Evolutionary conservation across 2,888 invertebrate species (phyloP), one percentile per base, ranked within the genome.

Genomic region (Standfussiana lucernea): DNA sequence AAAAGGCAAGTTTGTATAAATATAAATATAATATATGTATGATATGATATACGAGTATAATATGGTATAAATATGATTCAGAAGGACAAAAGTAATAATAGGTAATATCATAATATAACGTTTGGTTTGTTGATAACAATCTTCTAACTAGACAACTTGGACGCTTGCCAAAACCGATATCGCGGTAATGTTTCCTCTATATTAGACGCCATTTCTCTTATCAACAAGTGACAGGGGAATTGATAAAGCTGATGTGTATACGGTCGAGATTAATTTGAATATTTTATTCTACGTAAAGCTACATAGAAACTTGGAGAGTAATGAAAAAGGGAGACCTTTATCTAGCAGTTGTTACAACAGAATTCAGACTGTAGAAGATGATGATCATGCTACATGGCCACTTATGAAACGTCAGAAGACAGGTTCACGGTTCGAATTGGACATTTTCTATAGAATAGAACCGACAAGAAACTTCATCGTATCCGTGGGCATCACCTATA

Each of bases 161-260:
- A 1, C 15, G 15, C 7, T 37, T 53, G 37, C 53, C 80, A 80
- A 64, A 8, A 53, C n/a, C 15, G 28, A 35, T 32, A 15, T n/a
- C 32, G 45, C 35, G 32, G 32, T 66, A 7, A 79, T 35, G 21
- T 37, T 62, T 45, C n/a, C 21, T 21, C 56, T 32, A 28, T 72
- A 50, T 32, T 24, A 21, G 15, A 42, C 42, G 13, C 40, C 24
- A 24, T 37, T 70, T 5, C 2, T 18, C 15, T 45, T 53, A 45
- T 45, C 42, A 80, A 71, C 42, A 45, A 80, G 37, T 37, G 50
- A 53, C 15, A 7, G 35, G 37, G 1, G 24, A 56, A 56, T 15
- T 45, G 24, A 47, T 10, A 6, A 13, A 59, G 66, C n/a, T 53
- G 15, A 28, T 56, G 24, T 62, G 37, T 37, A 13, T 8, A 21